Conservation (phyloP, 92 coral and sea anemone genomes). For the Chrysogorgia sp. region DNA sequence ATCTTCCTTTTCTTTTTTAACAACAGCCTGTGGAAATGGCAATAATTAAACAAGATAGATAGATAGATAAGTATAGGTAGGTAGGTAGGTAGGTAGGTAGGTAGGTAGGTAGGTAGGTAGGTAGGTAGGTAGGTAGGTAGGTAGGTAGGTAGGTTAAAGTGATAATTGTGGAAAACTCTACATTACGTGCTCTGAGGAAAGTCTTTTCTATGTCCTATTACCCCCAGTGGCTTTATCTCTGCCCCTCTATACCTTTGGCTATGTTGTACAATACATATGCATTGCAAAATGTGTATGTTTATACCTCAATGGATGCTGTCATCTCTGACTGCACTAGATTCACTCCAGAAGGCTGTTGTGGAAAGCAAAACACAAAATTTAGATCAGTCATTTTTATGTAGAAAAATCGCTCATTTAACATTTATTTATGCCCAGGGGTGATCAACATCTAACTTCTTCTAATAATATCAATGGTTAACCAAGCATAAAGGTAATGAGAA, state of each 20-base stretch:
- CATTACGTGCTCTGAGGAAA: neutral
- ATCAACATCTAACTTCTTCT: too few species aligned
- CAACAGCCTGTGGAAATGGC: conserved; percentile 69
- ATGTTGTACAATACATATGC: neutral
- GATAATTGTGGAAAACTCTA: too few species aligned
- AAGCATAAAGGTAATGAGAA: too few species aligned
- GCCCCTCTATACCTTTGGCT: neutral
- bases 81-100: too few species aligned
- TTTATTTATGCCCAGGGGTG: too few species aligned
- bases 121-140: too few species aligned
- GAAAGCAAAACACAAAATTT: neutral
- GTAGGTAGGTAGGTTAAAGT: too few species aligned
- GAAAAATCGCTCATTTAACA: too few species aligned
- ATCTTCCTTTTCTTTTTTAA: conserved; percentile 93
- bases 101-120: too few species aligned
- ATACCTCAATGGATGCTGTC: conserved; percentile 4
- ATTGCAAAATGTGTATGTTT: neutral
- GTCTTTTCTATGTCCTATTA: neutral
- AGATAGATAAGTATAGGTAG: too few species aligned
- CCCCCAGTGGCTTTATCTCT: neutral
- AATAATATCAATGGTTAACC: too few species aligned
- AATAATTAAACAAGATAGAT: neutral
- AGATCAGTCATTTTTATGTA: neutral
- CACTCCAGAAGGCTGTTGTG: neutral
- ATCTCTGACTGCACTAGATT: neutral